Base-by-base conservation (phyloP, 2,113 vertebrate species). In the Sclerurus mexicanus region DNA sequence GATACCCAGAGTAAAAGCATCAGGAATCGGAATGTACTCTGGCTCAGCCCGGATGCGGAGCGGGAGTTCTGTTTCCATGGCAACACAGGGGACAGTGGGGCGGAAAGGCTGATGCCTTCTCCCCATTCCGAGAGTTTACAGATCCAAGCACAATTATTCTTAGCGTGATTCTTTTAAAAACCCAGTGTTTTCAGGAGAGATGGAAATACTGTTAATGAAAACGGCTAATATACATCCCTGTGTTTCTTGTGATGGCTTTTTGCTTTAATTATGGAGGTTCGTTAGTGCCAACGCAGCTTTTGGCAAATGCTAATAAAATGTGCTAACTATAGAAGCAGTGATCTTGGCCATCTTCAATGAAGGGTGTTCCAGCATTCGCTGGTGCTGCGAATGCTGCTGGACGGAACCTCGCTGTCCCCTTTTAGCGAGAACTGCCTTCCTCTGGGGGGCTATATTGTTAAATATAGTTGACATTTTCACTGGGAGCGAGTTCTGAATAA, bases 21-120 rank as follows among this genome's bases (percentile, higher is more conserved):
- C 66, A 63, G 92, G 87, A 89, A 82, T 87, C 73, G 67, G 80
- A 93, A 89, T 91, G 87, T 72, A 50, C 90, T 85, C 86, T 95
- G 92, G 77, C 75, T 93, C 85, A 71, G 16, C 79, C 83, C 25
- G 2, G 93, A 27, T 91, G 90, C 87, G 64, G 85, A 90, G 92
- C 63, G 1, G 87, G 85, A 97, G 87, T 80, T 93, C 88, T 66
- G 97, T 98, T 98, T 86, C 98, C 93, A 96, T 97, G 97, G 97
- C 60, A 97, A 97, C 96, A 21, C 74, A 27, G 60, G 53, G 85
- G 85, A 10, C 95, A 24, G 35, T 62, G 8, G 40, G 31, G 74
- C 22, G 15, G 35, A 52, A 52, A 50, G 75, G 92, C 91, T 80
- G 88, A 24, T 97, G 88, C 81, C 79, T 96, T 67, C 74, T 79